Percentiles rank a stretch among this genome's conserved stretches.
phyloP scores from a whole-genome alignment of 2,113 vertebrate genomes.

The Callithrix jacchus region DNA sequence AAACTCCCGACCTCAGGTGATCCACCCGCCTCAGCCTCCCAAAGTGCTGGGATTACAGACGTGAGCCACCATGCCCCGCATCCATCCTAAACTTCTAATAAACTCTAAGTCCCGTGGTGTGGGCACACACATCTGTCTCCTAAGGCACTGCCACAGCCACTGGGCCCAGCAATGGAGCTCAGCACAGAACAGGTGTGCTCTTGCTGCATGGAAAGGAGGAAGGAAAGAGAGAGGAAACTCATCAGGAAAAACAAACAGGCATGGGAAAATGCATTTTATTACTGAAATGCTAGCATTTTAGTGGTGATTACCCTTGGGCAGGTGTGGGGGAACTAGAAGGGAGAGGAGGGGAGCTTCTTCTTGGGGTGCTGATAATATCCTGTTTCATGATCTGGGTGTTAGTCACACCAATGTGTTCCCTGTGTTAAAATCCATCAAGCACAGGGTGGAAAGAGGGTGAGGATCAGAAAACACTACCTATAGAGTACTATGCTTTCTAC shows the following conservation, averaged over 20 bases:
- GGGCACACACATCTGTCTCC: neutral
- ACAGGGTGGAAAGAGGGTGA: too few species aligned
- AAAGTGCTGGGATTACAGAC: too few species aligned
- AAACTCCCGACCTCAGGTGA: too few species aligned
- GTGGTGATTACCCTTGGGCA: neutral
- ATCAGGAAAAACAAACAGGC: neutral
- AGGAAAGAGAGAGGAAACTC: neutral
- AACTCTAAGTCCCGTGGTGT: neutral
- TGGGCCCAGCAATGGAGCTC: accelerated
- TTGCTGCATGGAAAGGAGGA: neutral
- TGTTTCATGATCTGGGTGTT: neutral
- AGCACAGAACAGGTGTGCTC: accelerated
- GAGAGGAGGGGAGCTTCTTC: too few species aligned
- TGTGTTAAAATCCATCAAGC: neutral
- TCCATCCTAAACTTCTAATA: neutral
- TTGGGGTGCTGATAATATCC: too few species aligned
- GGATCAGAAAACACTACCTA: too few species aligned
- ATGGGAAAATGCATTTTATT: neutral
- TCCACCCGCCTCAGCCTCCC: too few species aligned
- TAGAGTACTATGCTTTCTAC: too few species aligned
- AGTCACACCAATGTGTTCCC: neutral
- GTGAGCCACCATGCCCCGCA: accelerated
- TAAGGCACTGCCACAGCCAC: accelerated
- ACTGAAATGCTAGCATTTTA: neutral
- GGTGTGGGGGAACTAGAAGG: neutral